phyloP scores from a whole-genome alignment of 2,888 invertebrate species.

The Germaria angustata region DNA sequence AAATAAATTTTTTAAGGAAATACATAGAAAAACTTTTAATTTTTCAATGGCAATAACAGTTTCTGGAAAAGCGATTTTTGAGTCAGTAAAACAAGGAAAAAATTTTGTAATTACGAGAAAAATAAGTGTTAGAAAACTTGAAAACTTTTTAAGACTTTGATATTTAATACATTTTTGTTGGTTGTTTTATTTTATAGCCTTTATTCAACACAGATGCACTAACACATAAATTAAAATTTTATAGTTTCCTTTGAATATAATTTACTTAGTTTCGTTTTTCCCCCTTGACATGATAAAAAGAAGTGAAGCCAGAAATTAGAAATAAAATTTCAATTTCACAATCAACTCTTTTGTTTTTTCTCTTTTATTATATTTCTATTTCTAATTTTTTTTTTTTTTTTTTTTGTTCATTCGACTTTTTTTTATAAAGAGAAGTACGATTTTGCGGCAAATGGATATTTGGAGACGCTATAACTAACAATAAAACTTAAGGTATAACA shows the following conservation, averaged over 20 bases:
- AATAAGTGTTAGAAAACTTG: neutral
- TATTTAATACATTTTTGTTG: slow-evolving; percentile 23
- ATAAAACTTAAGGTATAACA: too few relatives aligned
- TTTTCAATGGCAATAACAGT: neutral
- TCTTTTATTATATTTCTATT: neutral
- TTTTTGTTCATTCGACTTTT: neutral
- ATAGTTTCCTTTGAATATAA: neutral
- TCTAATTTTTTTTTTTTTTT: too few relatives aligned
- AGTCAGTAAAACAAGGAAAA: neutral
- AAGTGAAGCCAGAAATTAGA: neutral
- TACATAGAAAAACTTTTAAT: slow-evolving; percentile 8
- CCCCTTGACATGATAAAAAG: neutral
- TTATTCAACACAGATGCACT: neutral
- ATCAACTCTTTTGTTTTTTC: neutral
- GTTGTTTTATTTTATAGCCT: neutral
- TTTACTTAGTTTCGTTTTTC: neutral
- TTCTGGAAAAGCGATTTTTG: slow-evolving; percentile 10
- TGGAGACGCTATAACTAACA: too few relatives aligned
- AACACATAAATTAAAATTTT: neutral
- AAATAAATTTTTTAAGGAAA: neutral
- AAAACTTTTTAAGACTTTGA: slow-evolving; percentile 24
- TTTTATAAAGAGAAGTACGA: too few relatives aligned
- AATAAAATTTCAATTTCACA: neutral
- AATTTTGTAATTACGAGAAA: neutral
- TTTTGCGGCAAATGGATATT: slow-evolving; percentile 8